These are phyloP conservation scores for Bombus pyrosoma DNA, from an alignment of 1,140 invertebrate genomes.

Conservation along the genomic window DNA sequence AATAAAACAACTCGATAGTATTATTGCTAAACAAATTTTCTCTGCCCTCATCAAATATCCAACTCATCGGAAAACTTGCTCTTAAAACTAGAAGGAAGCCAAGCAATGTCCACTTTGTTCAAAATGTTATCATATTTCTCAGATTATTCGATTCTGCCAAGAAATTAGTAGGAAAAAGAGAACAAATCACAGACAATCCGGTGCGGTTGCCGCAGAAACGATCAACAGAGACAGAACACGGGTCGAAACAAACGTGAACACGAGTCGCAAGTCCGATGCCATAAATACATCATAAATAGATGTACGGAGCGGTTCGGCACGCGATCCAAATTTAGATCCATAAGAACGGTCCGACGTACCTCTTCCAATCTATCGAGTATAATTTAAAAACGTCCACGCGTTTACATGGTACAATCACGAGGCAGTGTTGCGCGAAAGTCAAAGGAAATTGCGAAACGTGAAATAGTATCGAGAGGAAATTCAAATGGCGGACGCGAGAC, in stretches of 20 bases:
- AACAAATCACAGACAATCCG: background rate
- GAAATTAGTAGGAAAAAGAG: background rate
- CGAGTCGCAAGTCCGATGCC: constrained; percentile 27
- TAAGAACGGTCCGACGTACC: background rate
- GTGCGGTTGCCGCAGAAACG: background rate
- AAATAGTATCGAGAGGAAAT: background rate
- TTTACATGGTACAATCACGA: background rate
- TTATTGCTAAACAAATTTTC: no score
- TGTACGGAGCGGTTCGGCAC: constrained; percentile 8
- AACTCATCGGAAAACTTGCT: no score
- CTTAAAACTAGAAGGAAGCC: no score
- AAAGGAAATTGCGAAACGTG: background rate
- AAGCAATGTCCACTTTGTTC: background rate
- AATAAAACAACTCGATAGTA: no score
- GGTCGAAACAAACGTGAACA: constrained; percentile 34
- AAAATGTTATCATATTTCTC: background rate
- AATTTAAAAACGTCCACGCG: background rate
- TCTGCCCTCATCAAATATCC: no score
- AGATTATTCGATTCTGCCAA: background rate
- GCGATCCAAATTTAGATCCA: constrained; percentile 39
- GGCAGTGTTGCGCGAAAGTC: background rate
- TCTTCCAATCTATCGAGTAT: background rate
- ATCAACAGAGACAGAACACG: no score
- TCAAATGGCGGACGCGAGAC: no score
- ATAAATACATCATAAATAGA: constrained; percentile 51